Conservation (phyloP, 2,113 vertebrate species). For the Columbina picui region DNA sequence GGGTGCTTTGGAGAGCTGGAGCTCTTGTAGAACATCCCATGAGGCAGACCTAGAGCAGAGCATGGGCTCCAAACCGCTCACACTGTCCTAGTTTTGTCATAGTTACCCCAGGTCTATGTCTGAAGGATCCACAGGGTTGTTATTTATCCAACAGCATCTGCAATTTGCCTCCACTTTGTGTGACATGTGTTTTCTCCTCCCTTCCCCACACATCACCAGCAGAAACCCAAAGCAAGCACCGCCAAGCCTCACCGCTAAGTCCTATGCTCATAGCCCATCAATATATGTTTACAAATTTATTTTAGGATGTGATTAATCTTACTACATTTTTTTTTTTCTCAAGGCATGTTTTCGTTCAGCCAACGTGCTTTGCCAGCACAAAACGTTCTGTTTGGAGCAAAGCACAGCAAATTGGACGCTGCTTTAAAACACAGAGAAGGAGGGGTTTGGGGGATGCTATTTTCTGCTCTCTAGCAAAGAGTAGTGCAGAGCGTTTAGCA, state of each 20-base stretch:
- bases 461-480: background rate
- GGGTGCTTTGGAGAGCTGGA: background rate
- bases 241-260: rapidly evolving
- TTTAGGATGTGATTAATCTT: background rate
- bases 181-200: background rate
- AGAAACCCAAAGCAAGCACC: background rate
- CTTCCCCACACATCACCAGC: background rate
- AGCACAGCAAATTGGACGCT: background rate
- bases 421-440: background rate
- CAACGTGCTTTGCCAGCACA: background rate
- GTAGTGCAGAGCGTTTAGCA: background rate
- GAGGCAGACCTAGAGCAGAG: background rate
- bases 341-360: background rate
- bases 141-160: background rate
- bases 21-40: background rate
- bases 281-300: background rate
- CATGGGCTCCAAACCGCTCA: rapidly evolving
- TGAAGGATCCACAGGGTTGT: background rate
- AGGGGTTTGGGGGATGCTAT: background rate
- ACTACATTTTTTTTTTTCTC: background rate
- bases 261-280: background rate
- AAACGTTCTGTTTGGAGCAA: background rate
- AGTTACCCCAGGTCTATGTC: background rate
- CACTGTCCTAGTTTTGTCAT: rapidly evolving
- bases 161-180: background rate